These are phyloP conservation scores for Falco cherrug DNA, from an alignment of 2,797 vertebrate species.

Conservation along the genomic window DNA sequence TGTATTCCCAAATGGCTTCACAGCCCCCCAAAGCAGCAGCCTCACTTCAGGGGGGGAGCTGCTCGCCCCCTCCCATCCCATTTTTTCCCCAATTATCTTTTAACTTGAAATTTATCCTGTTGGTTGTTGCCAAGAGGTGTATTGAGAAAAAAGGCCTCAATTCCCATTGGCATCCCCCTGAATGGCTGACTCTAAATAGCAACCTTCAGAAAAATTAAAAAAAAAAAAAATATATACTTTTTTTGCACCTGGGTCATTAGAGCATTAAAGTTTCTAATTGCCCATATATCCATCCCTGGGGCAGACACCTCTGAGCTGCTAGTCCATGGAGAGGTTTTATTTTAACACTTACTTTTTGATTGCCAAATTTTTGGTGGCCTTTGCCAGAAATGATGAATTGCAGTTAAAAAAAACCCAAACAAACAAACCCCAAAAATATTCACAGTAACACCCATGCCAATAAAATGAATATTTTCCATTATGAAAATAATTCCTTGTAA, in stretches of 20 bases:
- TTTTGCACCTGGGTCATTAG: background rate
- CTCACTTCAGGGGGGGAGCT: fast-evolving
- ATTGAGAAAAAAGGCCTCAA: background rate
- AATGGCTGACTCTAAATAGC: background rate
- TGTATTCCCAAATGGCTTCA: background rate
- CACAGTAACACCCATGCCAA: background rate
- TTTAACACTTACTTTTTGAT: background rate
- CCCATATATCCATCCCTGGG: background rate
- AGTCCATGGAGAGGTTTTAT: background rate
- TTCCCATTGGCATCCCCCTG: too few relatives aligned
- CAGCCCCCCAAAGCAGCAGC: background rate
- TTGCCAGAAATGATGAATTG: background rate
- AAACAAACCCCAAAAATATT: too few relatives aligned
- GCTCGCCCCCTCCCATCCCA: background rate
- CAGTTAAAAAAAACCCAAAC: background rate
- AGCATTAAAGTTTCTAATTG: background rate
- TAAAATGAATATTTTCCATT: background rate
- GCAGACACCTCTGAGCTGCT: background rate
- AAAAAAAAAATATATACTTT: background rate
- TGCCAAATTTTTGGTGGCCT: background rate
- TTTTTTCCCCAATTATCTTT: background rate
- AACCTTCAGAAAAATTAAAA: background rate
- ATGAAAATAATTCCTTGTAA: background rate
- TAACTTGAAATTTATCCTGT: background rate
- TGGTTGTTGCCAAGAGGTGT: background rate